These are phyloP conservation scores for Coranthus polyacanthus DNA, from an alignment of 2,797 vertebrate genomes.

Conservation along the genomic window DNA sequence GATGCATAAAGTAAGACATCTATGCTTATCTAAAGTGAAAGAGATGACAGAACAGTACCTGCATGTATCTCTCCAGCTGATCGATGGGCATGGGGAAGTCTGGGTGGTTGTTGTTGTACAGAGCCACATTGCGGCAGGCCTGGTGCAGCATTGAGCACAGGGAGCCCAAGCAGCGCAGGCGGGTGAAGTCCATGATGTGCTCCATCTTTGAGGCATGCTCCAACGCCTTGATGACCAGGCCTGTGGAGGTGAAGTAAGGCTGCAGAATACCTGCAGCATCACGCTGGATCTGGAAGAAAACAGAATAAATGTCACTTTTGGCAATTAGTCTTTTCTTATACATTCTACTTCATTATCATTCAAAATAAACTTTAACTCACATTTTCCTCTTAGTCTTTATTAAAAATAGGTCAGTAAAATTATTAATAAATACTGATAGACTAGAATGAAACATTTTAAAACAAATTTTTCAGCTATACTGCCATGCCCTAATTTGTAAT, in stretches of 20 bases:
- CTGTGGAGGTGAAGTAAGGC: slow-evolving; percentile 97
- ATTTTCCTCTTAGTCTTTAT: background rate
- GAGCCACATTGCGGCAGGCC: slow-evolving; percentile 95
- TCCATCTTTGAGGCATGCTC: slow-evolving; percentile 98
- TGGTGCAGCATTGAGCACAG: slow-evolving; percentile 99
- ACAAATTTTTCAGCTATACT: too few species aligned
- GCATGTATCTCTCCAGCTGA: slow-evolving; percentile 97
- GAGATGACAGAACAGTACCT: slow-evolving; percentile 83
- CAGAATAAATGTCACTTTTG: background rate
- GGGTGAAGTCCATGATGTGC: slow-evolving; percentile 99
- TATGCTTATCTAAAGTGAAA: background rate
- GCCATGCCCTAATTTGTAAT: background rate
- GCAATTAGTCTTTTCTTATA: too few species aligned
- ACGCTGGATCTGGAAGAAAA: slow-evolving; percentile 91
- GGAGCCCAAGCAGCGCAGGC: slow-evolving; percentile 94
- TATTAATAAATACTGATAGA: too few species aligned
- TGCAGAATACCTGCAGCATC: slow-evolving; percentile 92
- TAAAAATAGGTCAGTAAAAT: too few species aligned
- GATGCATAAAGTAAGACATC: background rate
- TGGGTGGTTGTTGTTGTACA: slow-evolving; percentile 98
- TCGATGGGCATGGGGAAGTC: slow-evolving; percentile 99
- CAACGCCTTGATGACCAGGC: slow-evolving; percentile 96
- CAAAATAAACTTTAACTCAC: too few species aligned
- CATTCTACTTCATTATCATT: too few species aligned
- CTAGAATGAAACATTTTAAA: too few species aligned